Base-by-base conservation (phyloP, 2,113 vertebrate genomes). In the Malurus elegans region DNA sequence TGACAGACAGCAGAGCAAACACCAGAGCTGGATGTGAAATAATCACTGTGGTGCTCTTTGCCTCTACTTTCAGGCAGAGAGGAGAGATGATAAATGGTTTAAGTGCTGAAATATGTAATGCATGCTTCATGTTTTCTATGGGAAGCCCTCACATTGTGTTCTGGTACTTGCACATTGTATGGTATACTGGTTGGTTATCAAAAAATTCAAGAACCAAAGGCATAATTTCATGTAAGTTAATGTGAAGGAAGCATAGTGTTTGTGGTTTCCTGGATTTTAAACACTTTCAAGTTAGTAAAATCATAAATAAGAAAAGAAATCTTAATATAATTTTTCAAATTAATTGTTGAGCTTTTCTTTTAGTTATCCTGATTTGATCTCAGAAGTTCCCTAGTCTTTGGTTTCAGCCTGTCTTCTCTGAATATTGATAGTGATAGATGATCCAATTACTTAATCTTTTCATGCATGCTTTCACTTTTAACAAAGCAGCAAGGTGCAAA, bases 381-480 rank as follows among this genome's bases (percentile, higher is more conserved):
- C 42, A 31, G 25, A 79, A 67, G 9, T 86, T 92, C 23, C 38
- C 36, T 53, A 32, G 34, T 70, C 5, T 85, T 44, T 61, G 53
- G 19, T 92, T 95, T 90, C 54, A 84, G 58, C 48, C 40, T 90
- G 72, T 60, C 82, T 88, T 78, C 70, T 85, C 85, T 84, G 54
- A 40, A 51, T 92, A 88, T 66, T 60, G 47, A 28, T 60, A 42
- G 29, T 90, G 81, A 90, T 56, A 78, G 56, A 93, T 86, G 85
- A 71, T 86, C 36, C 60, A 76, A 67, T 96, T 92, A 73, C 74
- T 86, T 81, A 29, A 42, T 80, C 40, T 85, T 91, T 90, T 92
- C 60, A 72, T 12, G 26, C 91, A 71, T 18, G 13, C 56, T 96
- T 93, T 93, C 72, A 76, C 66, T 85, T 85, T 42, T 25, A 95